Base-by-base conservation (phyloP, 2,888 invertebrate species). In the Sesamia inferens region DNA sequence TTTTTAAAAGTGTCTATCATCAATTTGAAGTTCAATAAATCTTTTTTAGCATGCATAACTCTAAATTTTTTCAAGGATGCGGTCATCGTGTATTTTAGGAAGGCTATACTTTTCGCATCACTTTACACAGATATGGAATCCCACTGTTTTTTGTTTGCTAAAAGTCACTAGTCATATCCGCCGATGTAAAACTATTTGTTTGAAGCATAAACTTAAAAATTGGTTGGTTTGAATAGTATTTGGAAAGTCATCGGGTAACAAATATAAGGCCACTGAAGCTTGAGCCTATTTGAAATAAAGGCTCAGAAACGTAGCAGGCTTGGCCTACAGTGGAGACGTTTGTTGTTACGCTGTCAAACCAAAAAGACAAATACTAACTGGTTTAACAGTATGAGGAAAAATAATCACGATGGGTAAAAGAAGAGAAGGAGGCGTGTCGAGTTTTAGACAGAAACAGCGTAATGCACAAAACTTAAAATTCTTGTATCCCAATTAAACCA, bases 31-130 rank as follows among this genome's bases (percentile, higher is more conserved):
- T 19, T 42, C 5, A 10, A 31, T 44, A 22, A 22, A 14, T 19
- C 39, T 42, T 57, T 5, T 72, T 39, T 22, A 4, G 8, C 2
- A 14, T 22, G 10, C 16, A 24, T 39, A 19, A 19, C 22, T 74
- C 51, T 31, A 44, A 31, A 76, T n/a, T 51, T 76, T 6, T 24
- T 44, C 42, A 76, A 51, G 55, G 13, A 48, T 67, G 7, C 55
- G 6, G 47, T 57, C n/a, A 76, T 57, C 24, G n/a, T 48, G 10
- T 76, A 68, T 68, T 58, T 58, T 58, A 58, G 22, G 24, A 51
- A 31, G 19, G 47, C 22, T 74, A 31, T 31, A 19, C 24, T 76
- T 74, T 68, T 31, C 58, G 48, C 44, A 59, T 59, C 31, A n/a
- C 31, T 57, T 51, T 14, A 44, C 48, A 44, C 19, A 51, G 8